Conservation (phyloP, 2,113 vertebrate genomes). For the Albula glossodonta region DNA sequence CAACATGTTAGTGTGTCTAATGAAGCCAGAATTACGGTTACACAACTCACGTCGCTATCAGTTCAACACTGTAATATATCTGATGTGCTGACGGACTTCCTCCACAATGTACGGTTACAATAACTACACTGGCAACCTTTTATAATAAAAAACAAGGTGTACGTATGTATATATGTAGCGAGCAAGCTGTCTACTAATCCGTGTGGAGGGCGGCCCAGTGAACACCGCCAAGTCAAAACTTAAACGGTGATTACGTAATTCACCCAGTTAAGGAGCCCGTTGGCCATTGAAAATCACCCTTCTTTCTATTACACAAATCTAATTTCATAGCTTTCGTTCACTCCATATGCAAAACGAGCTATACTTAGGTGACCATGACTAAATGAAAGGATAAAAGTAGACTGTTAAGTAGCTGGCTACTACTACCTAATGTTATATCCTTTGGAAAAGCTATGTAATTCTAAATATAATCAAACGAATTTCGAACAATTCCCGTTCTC, state of each 20-base stretch:
- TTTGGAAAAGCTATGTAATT: too few relatives aligned
- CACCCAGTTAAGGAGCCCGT: slow-evolving; percentile 35
- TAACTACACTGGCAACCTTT: background rate
- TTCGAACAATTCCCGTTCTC: background rate
- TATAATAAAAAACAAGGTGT: background rate
- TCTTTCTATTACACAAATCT: background rate
- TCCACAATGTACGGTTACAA: too few relatives aligned
- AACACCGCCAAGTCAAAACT: slow-evolving; percentile 11
- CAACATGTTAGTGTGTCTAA: too few relatives aligned
- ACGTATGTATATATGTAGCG: background rate
- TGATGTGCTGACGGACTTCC: too few relatives aligned
- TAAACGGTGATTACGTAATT: slow-evolving; percentile 42
- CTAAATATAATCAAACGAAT: too few relatives aligned
- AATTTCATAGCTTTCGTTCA: background rate
- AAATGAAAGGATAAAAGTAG: too few relatives aligned
- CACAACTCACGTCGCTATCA: too few relatives aligned
- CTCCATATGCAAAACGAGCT: background rate
- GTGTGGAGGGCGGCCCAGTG: background rate
- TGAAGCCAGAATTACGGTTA: too few relatives aligned
- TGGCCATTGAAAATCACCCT: background rate
- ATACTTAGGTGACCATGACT: too few relatives aligned
- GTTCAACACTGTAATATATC: too few relatives aligned
- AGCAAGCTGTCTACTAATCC: background rate
- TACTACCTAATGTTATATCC: too few relatives aligned
- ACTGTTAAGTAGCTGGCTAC: too few relatives aligned